Evolutionary conservation across 2,113 vertebrate species (phyloP), one percentile per base, ranked within the genome.

Genomic region (Psophia crepitans): DNA sequence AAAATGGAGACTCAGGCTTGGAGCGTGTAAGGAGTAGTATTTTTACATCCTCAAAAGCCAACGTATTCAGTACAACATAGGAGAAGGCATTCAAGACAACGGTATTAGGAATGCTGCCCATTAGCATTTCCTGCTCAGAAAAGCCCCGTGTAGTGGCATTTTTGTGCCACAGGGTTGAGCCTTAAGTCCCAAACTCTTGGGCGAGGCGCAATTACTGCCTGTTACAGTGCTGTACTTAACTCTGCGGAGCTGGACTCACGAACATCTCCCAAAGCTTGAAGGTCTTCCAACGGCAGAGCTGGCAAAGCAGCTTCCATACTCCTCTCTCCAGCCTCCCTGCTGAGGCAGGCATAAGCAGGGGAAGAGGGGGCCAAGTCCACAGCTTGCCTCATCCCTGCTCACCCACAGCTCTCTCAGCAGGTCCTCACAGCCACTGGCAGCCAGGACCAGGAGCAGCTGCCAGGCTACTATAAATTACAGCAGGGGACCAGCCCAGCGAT

Each of bases 391-490:
- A 65, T 73, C 68, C 54, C 91, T 93, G 90, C 94, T 96, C 85
- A 94, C 63, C 70, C 88, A 82, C 95, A 95, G 92, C 85, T 90
- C 37, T 95, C 95, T 56, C 95, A 94, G 96, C 92, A 88, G 82
- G 96, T 17, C 53, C 70, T 60, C 11, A 39, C 1, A 9, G 87
- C 81, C 90, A 71, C 82, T 95, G 90, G 90, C 94, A 96, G 87
- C 56, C 11, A 0, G 56, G 56, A 46, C n/a, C 78, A 37, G 73
- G 0, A 0, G 89, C 87, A 79, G 94, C 92, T 93, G 92, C 92
- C 95, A 96, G 82, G 87, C 81, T 90, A 78, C 94, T 85, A 46
- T 71, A 68, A 90, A 85, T 54, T 75, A 69, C 78, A 48, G 92
- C 33, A 0, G 82, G 90, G 54, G 57, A 56, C 14, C 53, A 56